Conservation (phyloP, 2,888 invertebrate species). For the Scaeva pyrastri region DNA sequence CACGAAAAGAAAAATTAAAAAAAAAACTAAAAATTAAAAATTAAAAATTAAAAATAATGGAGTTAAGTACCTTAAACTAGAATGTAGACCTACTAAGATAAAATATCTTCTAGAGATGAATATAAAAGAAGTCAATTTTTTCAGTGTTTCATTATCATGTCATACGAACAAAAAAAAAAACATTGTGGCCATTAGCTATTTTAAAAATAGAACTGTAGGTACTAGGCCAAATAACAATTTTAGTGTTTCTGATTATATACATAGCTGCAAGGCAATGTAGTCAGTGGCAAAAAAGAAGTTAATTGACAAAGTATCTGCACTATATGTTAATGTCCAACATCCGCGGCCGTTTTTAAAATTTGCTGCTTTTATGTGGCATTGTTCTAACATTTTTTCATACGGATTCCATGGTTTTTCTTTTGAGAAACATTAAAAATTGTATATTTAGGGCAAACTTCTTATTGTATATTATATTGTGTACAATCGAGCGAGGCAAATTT, state of each 20-base stretch:
- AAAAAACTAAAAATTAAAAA: no score
- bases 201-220: not conserved
- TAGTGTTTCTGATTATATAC: no score
- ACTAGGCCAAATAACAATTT: not conserved
- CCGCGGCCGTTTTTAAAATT: conserved; percentile 18
- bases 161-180: not conserved
- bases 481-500: conserved; percentile 34
- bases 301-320: not conserved
- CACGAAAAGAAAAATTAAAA: conserved; percentile 49
- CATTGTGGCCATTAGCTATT: not conserved
- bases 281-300: not conserved
- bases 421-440: conserved; percentile 55
- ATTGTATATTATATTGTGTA: conserved; percentile 22
- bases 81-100: conserved; percentile 78
- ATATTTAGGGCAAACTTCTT: conserved; percentile 76
- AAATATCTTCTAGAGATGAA: conserved; percentile 57
- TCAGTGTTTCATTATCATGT: conserved; percentile 36
- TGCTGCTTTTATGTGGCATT: not conserved
- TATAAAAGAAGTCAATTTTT: conserved; percentile 38
- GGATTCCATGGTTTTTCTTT: conserved; percentile 24
- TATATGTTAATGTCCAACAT: not conserved
- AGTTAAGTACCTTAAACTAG: conserved; percentile 84
- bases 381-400: not conserved
- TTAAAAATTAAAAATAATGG: conserved; percentile 80
- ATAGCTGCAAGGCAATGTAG: not conserved